These are phyloP conservation scores for Varecia variegata DNA, from an alignment of 2,797 vertebrate species.

Conservation along the genomic window DNA sequence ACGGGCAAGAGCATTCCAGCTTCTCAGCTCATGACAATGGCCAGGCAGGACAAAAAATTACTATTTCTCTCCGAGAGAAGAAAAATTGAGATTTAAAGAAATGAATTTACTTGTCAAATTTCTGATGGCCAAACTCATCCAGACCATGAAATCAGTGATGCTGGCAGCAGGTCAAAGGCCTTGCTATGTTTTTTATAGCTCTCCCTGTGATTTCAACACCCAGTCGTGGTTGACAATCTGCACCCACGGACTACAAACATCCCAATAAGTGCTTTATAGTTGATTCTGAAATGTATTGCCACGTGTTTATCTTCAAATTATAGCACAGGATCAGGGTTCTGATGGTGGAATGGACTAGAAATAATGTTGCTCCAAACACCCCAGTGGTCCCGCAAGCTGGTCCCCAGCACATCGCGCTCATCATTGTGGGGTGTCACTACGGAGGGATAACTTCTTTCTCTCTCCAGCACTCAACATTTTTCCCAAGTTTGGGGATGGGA, in stretches of 20 bases:
- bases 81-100: not conserved
- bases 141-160: not conserved
- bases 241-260: not conserved
- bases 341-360: too few species aligned
- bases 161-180: not conserved
- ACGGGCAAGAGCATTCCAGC: not conserved
- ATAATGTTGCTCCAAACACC: not conserved
- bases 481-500: not conserved
- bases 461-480: not conserved
- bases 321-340: not conserved
- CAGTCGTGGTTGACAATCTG: too few species aligned
- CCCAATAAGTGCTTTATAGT: not conserved
- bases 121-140: not conserved
- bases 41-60: not conserved
- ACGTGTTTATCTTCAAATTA: not conserved
- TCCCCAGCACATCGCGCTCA: not conserved
- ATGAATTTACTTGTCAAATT: not conserved
- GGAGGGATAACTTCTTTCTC: not conserved
- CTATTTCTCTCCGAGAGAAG: not conserved
- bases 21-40: too few species aligned
- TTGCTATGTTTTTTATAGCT: not conserved
- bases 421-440: accelerated
- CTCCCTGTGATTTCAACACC: not conserved
- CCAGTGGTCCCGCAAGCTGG: not conserved
- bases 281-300: not conserved